Conservation (phyloP, 2,888 invertebrate species). For the Mongoloraphidia duomilia region DNA sequence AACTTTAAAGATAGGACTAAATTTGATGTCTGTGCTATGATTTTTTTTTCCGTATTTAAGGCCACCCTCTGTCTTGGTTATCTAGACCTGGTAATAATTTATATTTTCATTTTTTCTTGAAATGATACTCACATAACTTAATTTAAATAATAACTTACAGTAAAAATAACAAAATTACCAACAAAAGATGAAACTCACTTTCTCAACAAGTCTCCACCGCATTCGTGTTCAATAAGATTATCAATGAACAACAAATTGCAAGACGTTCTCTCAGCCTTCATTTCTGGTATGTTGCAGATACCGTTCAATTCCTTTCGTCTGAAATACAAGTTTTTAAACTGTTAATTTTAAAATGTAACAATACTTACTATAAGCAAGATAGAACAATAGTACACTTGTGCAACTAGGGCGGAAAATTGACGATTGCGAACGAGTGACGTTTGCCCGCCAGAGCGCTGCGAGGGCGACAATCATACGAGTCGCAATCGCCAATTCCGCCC, state of each 20-base stretch:
- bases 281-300: too few relatives aligned
- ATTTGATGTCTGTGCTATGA: not conserved
- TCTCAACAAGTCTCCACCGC: slow-evolving; percentile 37
- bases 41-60: not conserved
- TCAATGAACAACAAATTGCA: slow-evolving; percentile 56
- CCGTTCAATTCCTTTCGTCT: too few relatives aligned
- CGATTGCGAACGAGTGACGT: too few relatives aligned
- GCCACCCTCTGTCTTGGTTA: not conserved
- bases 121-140: slow-evolving; percentile 12
- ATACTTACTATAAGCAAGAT: too few relatives aligned
- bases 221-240: slow-evolving; percentile 46
- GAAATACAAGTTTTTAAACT: too few relatives aligned
- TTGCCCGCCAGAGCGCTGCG: too few relatives aligned
- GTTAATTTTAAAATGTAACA: too few relatives aligned
- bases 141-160: not conserved
- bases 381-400: too few relatives aligned
- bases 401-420: too few relatives aligned
- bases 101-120: slow-evolving; percentile 24
- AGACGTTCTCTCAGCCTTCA: slow-evolving; percentile 4
- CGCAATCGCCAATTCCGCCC: too few relatives aligned
- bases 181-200: slow-evolving; percentile 25
- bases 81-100: slow-evolving; percentile 8
- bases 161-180: too few relatives aligned
- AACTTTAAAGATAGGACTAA: not conserved
- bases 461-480: too few relatives aligned